Conservation (phyloP, 2,888 invertebrate genomes). For the Suillia variegata region DNA sequence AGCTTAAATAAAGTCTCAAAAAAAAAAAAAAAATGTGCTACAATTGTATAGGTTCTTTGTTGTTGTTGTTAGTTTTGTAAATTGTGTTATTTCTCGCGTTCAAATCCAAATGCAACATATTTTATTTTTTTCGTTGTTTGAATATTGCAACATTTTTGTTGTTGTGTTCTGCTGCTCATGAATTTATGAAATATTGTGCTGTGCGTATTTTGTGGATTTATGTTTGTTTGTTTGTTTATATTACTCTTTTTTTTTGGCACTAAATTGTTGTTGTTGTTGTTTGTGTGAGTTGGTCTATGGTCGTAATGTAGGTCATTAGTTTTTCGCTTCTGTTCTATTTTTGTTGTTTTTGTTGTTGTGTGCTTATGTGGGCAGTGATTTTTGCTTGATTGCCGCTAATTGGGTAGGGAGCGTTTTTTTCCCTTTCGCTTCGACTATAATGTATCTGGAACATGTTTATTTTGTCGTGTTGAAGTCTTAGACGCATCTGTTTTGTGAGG, state of each 20-base stretch:
- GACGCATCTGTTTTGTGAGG: neutral
- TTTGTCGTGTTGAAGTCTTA: neutral
- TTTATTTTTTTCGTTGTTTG: no score
- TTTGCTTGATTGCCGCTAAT: conserved; percentile 49
- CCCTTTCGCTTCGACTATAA: no score
- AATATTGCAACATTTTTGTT: neutral
- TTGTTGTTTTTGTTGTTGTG: no score
- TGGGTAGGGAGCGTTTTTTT: conserved; percentile 30
- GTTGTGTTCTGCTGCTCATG: neutral
- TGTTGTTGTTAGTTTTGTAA: neutral
- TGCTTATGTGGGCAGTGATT: neutral
- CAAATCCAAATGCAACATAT: neutral
- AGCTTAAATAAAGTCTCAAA: neutral
- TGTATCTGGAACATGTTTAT: conserved; percentile 1
- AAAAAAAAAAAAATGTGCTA: neutral
- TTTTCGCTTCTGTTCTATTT: conserved; percentile 22
- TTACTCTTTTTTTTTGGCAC: neutral
- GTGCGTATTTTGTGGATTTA: neutral
- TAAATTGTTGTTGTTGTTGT: neutral
- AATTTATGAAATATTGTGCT: neutral
- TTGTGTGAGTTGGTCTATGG: conserved; percentile 11
- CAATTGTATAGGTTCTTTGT: neutral
- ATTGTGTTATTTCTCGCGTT: neutral
- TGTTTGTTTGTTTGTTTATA: conserved; percentile 1
- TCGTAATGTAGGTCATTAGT: conserved; percentile 41